Evolutionary conservation across 2,113 vertebrate genomes (phyloP), one percentile per base, ranked within the genome.

Genomic region (Smithornis capensis): DNA sequence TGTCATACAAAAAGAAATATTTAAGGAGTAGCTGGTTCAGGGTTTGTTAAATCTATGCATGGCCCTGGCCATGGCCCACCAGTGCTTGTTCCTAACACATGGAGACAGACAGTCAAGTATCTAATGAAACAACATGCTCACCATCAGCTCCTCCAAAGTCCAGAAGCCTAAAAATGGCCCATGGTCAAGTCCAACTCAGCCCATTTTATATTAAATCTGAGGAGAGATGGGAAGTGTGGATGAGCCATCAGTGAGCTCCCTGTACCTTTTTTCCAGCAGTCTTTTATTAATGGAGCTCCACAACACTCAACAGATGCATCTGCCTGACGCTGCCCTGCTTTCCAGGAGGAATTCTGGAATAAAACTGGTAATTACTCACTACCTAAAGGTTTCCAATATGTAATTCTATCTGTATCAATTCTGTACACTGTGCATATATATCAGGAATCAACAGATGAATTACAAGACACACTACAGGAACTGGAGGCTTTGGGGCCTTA

Each of bases 311-410:
- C 17, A 71, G 35, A 75, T 56, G 6, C 29, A 87, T 31, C 74
- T 60, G 47, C 69, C 65, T 62, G 45, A 59, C 21, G 28, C 49
- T 2, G 0, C 19, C 47, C 37, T 0, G 0, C 52, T 37, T 75
- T 52, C 73, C 38, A 83, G 64, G 27, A 44, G 16, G 49, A 35
- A 37, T 79, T 56, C 76, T 27, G 47, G 62, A 52, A 21, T 13
- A 69, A 37, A 76, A 44, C 16, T 9, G 5, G 25, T 6, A 37
- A 90, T 12, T 79, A 35, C 28, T 88, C 40, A 76, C 22, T 44
- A 65, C 31, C 55, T 55, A 14, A 94, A 57, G 28, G 80, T 50
- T 53, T 49, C 64, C 47, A 25, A 81, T 12, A 14, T 1, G 1
- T 7, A 75, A 82, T 44, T 82, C 62, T 59, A 4, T 14, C 0